A percentile compares a stretch with the other conserved stretches of the same genome.
These are phyloP conservation scores for Epicauta chinensis DNA, from an alignment of 1,140 invertebrate genomes.

Conservation along the genomic window DNA sequence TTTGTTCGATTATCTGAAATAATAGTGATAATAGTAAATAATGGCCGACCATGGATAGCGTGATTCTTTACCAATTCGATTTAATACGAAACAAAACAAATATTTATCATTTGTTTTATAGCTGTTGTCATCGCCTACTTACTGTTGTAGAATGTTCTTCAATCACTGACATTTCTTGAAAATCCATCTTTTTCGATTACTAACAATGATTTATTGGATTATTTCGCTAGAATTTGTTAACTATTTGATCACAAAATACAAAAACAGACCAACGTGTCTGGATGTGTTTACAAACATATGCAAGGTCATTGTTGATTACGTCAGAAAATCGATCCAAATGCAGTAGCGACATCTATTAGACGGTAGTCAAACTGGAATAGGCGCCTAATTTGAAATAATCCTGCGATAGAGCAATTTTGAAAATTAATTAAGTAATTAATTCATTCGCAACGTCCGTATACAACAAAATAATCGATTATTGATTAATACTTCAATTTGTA, in stretches of 20 bases:
- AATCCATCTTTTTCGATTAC: conserved; percentile 29
- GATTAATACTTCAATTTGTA: too few species aligned
- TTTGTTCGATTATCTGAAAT: too few species aligned
- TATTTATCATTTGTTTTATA: background rate
- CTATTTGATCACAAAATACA: background rate
- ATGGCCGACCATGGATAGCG: background rate
- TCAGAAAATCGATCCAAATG: conserved; percentile 11
- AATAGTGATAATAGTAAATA: background rate
- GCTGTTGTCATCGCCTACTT: conserved; percentile 28
- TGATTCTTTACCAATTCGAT: background rate
- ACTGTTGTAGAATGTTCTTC: conserved; percentile 36
- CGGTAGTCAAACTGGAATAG: too few species aligned
- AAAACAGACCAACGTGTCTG: conserved; percentile 26
- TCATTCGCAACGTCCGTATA: too few species aligned
- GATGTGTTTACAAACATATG: conserved; percentile 28
- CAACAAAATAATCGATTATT: too few species aligned
- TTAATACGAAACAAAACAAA: background rate
- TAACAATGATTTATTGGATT: background rate
- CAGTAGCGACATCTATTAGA: background rate
- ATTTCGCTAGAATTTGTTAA: background rate
- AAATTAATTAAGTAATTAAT: too few species aligned
- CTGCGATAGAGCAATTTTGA: too few species aligned
- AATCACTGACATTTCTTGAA: conserved; percentile 38
- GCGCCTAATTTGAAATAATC: too few species aligned
- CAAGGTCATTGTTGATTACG: conserved; percentile 25